A percentile compares a stretch with the other conserved stretches of the same genome.
Evolutionary conservation across 1,140 invertebrate species (phyloP).

Genomic region (Pectinophora gossypiella): DNA sequence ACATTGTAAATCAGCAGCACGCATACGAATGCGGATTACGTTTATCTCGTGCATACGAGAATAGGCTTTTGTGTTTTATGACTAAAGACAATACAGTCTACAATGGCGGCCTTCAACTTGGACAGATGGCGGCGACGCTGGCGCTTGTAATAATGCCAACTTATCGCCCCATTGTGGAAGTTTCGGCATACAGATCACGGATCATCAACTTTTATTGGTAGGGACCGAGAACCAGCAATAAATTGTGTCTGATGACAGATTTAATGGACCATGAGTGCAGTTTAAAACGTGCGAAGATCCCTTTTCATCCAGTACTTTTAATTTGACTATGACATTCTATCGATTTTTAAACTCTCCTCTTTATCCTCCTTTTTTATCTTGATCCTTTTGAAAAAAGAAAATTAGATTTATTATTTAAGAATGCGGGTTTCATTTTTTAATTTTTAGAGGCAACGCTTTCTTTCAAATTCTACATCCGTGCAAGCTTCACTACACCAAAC

Average conservation of each 20-base stretch:
- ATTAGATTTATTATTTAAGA: conserved; percentile 13
- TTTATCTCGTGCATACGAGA: too few species aligned
- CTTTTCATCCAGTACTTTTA: too few species aligned
- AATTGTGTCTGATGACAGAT: conserved; percentile 58
- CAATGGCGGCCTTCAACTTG: too few species aligned
- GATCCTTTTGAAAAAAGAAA: background rate
- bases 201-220: conserved; percentile 60
- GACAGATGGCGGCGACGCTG: background rate
- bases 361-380: too few species aligned
- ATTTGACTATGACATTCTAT: too few species aligned
- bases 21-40: too few species aligned
- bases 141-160: conserved; percentile 28
- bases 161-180: conserved; percentile 39
- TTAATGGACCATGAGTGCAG: conserved; percentile 46
- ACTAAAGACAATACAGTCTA: too few species aligned
- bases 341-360: too few species aligned
- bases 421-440: conserved; percentile 7
- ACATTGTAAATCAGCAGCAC: too few species aligned
- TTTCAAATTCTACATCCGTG: background rate
- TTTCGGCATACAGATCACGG: conserved; percentile 54
- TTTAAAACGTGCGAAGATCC: conserved; percentile 27
- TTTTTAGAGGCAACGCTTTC: conserved; percentile 8
- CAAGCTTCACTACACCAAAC: too few species aligned
- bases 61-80: too few species aligned
- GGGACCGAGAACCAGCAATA: conserved; percentile 42